A percentile compares a stretch with the other conserved stretches of the same genome.
These are phyloP conservation scores for Prolemur simus DNA, from an alignment of 2,113 vertebrate species.

Conservation along the genomic window DNA sequence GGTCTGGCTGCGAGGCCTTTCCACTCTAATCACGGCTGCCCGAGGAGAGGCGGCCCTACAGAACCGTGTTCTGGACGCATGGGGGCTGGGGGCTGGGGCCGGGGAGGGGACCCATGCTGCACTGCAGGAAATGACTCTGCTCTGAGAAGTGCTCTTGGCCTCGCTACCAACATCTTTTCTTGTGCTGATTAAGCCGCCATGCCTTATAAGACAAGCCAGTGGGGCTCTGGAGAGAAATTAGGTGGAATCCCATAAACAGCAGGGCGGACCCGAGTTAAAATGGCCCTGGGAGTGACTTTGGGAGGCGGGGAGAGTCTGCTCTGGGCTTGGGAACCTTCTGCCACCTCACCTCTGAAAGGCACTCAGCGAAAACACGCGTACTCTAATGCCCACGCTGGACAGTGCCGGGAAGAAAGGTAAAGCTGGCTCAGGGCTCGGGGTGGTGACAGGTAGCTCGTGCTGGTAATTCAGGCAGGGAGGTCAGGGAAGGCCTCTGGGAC, in stretches of 20 bases:
- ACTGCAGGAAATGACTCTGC: not conserved
- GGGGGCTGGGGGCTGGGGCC: not conserved
- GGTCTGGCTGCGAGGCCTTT: not conserved
- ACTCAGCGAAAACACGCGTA: fast-evolving
- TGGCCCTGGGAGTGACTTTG: not conserved
- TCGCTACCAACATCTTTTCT: not conserved
- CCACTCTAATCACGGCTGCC: not conserved
- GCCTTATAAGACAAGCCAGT: not conserved
- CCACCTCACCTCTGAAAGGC: not conserved
- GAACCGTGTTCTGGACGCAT: not conserved
- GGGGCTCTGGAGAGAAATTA: not conserved
- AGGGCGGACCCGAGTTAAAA: not conserved
- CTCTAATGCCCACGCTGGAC: too few species aligned
- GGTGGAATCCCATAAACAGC: not conserved
- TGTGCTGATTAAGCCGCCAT: fast-evolving
- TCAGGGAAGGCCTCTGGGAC: not conserved
- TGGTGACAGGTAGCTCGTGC: fast-evolving
- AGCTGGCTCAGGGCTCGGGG: not conserved
- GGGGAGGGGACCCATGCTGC: not conserved
- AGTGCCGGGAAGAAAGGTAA: not conserved
- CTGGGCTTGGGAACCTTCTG: not conserved
- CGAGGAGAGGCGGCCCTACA: fast-evolving
- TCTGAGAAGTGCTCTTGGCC: not conserved
- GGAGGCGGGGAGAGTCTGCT: not conserved
- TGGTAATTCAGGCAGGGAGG: not conserved